These are phyloP conservation scores for Fregata magnificens DNA, from an alignment of 2,113 vertebrate genomes.

Conservation along the genomic window DNA sequence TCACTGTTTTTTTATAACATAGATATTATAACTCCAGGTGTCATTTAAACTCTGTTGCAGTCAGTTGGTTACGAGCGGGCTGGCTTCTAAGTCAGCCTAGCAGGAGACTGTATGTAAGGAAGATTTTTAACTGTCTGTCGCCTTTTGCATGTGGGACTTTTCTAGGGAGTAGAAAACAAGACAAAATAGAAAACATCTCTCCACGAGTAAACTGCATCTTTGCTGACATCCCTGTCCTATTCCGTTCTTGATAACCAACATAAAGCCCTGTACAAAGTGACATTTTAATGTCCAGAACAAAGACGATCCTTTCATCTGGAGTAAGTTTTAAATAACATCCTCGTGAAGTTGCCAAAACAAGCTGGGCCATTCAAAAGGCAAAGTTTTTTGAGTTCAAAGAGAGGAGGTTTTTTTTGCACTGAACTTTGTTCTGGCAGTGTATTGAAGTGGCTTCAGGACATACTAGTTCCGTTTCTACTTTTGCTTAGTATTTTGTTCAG, in stretches of 20 bases:
- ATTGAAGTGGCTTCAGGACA: neutral
- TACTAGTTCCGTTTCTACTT: neutral
- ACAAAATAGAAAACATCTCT: neutral
- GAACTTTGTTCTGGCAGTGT: neutral
- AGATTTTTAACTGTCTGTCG: neutral
- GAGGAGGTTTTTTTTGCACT: neutral
- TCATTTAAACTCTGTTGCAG: neutral
- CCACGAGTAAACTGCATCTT: neutral
- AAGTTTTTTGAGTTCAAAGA: neutral
- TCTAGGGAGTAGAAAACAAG: neutral
- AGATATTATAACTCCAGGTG: neutral
- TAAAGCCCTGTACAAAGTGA: neutral
- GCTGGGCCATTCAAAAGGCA: neutral
- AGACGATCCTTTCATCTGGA: neutral
- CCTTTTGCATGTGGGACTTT: neutral
- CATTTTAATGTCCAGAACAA: neutral
- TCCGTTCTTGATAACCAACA: neutral
- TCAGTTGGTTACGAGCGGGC: neutral
- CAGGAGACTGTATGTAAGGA: neutral
- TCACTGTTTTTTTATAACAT: neutral
- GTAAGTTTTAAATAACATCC: neutral
- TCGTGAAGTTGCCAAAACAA: neutral
- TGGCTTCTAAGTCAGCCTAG: neutral
- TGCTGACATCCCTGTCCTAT: neutral
- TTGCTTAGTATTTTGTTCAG: conserved; percentile 27